A percentile compares a stretch with the other conserved stretches of the same genome.
These are phyloP conservation scores for Rousettus leschenaultii DNA, from an alignment of 2,113 vertebrate genomes.

Conservation along the genomic window DNA sequence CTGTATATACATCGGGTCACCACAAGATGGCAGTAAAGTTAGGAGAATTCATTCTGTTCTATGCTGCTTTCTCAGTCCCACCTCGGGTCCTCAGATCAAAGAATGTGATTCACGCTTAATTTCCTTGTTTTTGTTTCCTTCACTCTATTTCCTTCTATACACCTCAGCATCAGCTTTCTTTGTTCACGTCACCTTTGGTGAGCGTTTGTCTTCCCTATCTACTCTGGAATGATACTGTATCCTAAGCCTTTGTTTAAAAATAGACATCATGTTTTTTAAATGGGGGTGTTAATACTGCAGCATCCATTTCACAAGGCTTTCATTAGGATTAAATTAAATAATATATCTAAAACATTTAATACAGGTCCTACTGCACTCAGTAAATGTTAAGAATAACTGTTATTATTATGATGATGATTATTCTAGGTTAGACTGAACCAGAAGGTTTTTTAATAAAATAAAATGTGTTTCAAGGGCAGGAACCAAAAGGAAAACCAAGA, in stretches of 20 bases:
- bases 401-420: not conserved
- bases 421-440: not conserved
- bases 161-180: not conserved
- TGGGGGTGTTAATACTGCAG: not conserved
- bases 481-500: not conserved
- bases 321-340: not conserved
- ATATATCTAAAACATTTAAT: not conserved
- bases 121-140: slow-evolving; percentile 17
- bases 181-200: not conserved
- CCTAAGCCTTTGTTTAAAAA: slow-evolving; percentile 35
- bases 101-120: not conserved
- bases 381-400: not conserved
- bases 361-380: not conserved
- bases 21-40: slow-evolving; percentile 67
- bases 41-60: slow-evolving; percentile 13
- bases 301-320: not conserved
- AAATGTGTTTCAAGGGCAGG: not conserved
- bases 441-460: not conserved
- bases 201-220: not conserved
- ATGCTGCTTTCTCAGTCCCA: not conserved
- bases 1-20: not conserved
- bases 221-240: not conserved
- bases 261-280: not conserved
- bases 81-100: not conserved
- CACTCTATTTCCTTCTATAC: not conserved